Evolutionary conservation across 92 coral and sea anemone species (phyloP).

Genomic region (Umimayanthus kanabou): DNA sequence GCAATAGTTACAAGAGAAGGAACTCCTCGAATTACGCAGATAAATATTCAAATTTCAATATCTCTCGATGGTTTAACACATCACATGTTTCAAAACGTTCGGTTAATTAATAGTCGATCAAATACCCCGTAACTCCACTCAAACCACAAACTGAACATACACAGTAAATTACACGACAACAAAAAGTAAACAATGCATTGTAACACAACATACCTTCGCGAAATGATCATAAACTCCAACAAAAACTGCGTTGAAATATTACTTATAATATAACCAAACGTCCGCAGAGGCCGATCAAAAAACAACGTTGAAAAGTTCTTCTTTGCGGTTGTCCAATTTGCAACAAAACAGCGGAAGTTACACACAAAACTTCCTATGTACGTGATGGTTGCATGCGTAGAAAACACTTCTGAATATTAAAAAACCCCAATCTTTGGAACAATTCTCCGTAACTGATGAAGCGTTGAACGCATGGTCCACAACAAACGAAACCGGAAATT

Average conservation of each 20-base stretch:
- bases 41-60: not conserved
- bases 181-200: not conserved
- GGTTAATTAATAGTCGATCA: not conserved
- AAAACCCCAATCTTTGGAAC: not conserved
- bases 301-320: not conserved
- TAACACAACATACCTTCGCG: not conserved
- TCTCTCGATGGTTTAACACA: too few species aligned
- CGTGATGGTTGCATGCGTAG: not conserved
- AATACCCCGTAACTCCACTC: not conserved
- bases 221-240: not conserved
- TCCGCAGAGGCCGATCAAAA: not conserved
- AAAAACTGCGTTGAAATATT: not conserved
- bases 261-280: not conserved
- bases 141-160: not conserved
- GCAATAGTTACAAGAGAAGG: not conserved
- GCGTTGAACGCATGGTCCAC: not conserved
- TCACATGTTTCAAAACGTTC: not conserved
- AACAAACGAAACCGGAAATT: constrained; percentile 1
- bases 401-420: not conserved
- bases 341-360: constrained; percentile 9
- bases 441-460: not conserved
- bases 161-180: not conserved
- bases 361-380: not conserved
- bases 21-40: not conserved
- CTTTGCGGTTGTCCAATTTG: not conserved